phyloP scores from a whole-genome alignment of 2,888 invertebrate species.

The Agriopis aurantiaria region DNA sequence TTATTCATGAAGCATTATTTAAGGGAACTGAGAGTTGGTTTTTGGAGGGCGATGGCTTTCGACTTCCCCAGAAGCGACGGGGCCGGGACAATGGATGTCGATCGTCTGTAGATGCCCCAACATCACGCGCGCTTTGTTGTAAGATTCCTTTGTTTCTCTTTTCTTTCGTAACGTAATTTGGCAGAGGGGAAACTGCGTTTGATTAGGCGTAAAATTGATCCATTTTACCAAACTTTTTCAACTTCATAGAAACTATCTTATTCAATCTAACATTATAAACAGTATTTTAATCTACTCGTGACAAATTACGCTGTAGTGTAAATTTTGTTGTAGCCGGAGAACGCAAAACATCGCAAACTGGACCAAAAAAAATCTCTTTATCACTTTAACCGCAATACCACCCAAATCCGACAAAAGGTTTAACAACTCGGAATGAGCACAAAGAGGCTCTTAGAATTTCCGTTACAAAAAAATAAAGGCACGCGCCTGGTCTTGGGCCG shows the following conservation, averaged over 20 bases:
- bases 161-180: conserved; percentile 69
- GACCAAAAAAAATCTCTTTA: conserved; percentile 17
- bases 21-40: conserved; percentile 46
- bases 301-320: not conserved
- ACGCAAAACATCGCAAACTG: conserved; percentile 1
- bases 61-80: conserved; percentile 60
- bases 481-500: conserved; percentile 46
- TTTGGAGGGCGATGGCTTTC: conserved; percentile 55
- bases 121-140: conserved; percentile 73
- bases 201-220: conserved; percentile 66
- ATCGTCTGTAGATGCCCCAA: conserved; percentile 67
- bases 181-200: conserved; percentile 57
- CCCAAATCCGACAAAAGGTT: conserved; percentile 60
- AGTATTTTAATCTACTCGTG: not conserved
- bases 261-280: not conserved
- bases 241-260: not conserved
- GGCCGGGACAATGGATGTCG: conserved; percentile 67
- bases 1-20: conserved; percentile 71
- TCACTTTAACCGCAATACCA: conserved; percentile 44
- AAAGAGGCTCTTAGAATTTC: conserved; percentile 46
- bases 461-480: conserved; percentile 51
- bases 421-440: conserved; percentile 60
- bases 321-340: not conserved
- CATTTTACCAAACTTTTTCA: conserved; percentile 52
- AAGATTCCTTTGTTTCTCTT: conserved; percentile 68